Percentiles rank a stretch among this genome's conserved stretches.
Evolutionary conservation across 1,140 invertebrate genomes (phyloP).

Genomic region (Lamellibrachia luymesi): DNA sequence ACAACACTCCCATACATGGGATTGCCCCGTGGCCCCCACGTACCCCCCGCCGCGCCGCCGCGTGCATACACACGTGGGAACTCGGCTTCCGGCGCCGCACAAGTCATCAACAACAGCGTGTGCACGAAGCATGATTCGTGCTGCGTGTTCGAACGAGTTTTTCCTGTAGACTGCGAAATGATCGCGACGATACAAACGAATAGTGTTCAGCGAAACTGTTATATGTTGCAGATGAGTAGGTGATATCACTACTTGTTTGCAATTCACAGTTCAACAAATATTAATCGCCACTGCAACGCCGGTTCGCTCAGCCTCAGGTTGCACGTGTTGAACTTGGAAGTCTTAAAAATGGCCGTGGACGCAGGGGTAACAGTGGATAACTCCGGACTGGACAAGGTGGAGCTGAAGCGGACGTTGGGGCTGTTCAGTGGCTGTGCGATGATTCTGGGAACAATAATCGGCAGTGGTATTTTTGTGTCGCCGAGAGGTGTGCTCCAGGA

Average conservation of each 20-base stretch:
- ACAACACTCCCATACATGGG: neutral
- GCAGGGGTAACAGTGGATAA: neutral
- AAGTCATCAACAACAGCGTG: neutral
- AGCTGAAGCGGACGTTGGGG: slow-evolving; percentile 36
- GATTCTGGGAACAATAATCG: slow-evolving; percentile 59
- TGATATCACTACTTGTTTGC: neutral
- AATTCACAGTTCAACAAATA: neutral
- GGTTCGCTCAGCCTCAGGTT: neutral
- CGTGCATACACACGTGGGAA: neutral
- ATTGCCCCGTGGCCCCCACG: neutral
- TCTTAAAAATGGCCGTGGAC: neutral
- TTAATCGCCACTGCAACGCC: neutral
- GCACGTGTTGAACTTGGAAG: neutral
- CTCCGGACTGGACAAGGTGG: slow-evolving; percentile 3
- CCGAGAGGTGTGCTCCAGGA: slow-evolving; percentile 83
- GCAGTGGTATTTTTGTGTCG: slow-evolving; percentile 93
- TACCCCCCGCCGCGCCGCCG: too few species aligned
- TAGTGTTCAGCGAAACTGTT: neutral
- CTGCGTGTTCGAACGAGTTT: neutral
- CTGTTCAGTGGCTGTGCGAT: slow-evolving; percentile 52
- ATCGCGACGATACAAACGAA: neutral
- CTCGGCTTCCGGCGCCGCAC: neutral
- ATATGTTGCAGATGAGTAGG: neutral
- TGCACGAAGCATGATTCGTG: neutral
- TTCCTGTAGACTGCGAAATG: neutral